Base-by-base conservation (phyloP, 2,113 vertebrate genomes). In the Brachyistius frenatus region DNA sequence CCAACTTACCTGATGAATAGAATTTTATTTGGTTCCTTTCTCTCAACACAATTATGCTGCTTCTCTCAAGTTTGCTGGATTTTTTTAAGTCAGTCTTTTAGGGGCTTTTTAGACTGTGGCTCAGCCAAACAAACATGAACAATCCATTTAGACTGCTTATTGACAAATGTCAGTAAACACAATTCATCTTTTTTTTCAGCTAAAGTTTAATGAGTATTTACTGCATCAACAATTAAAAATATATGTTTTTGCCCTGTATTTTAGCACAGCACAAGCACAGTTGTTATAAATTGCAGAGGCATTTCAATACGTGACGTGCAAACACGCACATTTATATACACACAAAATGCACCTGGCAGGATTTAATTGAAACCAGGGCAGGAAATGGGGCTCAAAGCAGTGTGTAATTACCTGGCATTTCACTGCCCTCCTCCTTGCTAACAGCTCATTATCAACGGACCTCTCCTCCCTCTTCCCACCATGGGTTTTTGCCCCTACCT, bases 381-480 rank as follows among this genome's bases (percentile, higher is more conserved):
- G 96, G 96, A 98, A 96, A 94, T 91, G 90, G 86, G 81, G 92
- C 79, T 23, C 71, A 90, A 91, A 82, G 90, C 85, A 90, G 88
- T 80, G 74, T 96, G 88, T 96, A 97, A 97, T 98, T 97, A 97
- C 92, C 84, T 68, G 91, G 91, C 92, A 93, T 89, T 86, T 94
- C 82, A 66, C 86, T 86, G 83, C 86, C 84, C 78, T 84, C 79
- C 77, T 81, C 81, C 94, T 76, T 90, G 91, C 95, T 96, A 96
- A 95, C 94, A 91, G 91, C 95, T 96, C 94, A 97, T 98, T 97
- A 97, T 94, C 83, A 76, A 82, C 81, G 81, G 91, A 89, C 89
- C 58, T 63, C 85, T 73, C 84, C 67, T n/a, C 14, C 10, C 58
- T 13, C 44, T 49, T 31, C 68, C 63, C 55, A 46, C 36, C 23